Evolutionary conservation across 35 echinoderm and acorn worm species (phyloP).

Genomic region (Ophiothrix spiculata): DNA sequence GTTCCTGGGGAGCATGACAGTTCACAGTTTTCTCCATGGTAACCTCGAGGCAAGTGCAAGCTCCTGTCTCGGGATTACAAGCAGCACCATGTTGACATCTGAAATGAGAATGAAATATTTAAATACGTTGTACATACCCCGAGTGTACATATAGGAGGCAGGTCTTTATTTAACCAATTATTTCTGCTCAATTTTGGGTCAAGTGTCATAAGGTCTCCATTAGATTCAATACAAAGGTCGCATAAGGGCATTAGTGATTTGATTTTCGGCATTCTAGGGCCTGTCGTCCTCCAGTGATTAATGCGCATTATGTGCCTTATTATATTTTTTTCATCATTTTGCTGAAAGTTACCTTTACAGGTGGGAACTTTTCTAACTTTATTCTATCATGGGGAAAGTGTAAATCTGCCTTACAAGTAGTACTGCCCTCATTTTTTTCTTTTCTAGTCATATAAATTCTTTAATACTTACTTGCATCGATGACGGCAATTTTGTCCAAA

Average conservation of each 20-base stretch:
- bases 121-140: too few relatives aligned
- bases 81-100: constrained; percentile 17
- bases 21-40: constrained; percentile 54
- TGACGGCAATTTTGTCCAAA: constrained; percentile 40
- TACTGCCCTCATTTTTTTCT: too few relatives aligned
- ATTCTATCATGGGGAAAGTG: not conserved
- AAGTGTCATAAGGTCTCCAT: constrained; percentile 35
- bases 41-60: constrained; percentile 46
- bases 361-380: not conserved
- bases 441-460: constrained; percentile 52
- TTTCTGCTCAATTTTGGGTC: constrained; percentile 41
- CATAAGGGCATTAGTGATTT: too few relatives aligned
- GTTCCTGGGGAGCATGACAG: constrained; percentile 36
- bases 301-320: too few relatives aligned
- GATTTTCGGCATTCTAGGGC: too few relatives aligned
- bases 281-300: too few relatives aligned
- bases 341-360: too few relatives aligned
- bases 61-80: constrained; percentile 36
- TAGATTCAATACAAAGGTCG: constrained; percentile 32
- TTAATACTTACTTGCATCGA: constrained; percentile 20
- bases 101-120: not conserved
- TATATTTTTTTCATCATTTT: too few relatives aligned
- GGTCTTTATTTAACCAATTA: too few relatives aligned
- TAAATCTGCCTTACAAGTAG: not conserved
- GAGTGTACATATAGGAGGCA: too few relatives aligned